These are phyloP conservation scores for Isurus oxyrinchus DNA, from an alignment of 2,113 vertebrate genomes.

Conservation along the genomic window DNA sequence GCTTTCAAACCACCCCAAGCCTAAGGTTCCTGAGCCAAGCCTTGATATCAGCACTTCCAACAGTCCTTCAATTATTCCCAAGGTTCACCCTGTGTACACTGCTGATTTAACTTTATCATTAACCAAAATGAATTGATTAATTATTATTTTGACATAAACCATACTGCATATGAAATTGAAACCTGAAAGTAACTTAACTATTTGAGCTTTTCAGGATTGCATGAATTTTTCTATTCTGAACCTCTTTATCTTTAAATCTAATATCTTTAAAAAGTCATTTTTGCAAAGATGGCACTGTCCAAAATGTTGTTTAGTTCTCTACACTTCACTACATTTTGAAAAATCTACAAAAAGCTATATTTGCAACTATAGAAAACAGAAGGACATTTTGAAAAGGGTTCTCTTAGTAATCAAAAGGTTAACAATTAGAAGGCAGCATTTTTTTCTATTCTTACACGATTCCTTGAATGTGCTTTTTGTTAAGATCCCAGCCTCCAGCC, in stretches of 20 bases:
- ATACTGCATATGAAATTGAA: neutral
- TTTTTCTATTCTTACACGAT: neutral
- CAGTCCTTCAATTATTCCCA: neutral
- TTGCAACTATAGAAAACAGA: neutral
- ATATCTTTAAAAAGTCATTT: neutral
- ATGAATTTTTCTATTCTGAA: neutral
- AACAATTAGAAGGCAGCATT: neutral
- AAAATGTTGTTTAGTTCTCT: neutral
- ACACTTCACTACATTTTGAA: neutral
- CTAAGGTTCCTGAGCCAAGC: no score
- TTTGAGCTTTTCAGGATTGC: neutral
- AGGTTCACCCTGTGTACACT: neutral
- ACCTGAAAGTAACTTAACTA: neutral
- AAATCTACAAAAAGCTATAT: neutral
- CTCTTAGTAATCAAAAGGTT: neutral
- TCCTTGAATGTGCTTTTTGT: conserved; percentile 22
- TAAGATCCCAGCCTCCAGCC: neutral
- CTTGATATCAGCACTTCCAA: neutral
- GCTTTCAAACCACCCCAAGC: no score
- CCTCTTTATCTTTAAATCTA: neutral
- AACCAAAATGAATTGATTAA: neutral
- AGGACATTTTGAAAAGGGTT: neutral
- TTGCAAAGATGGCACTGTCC: neutral
- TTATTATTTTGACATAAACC: neutral
- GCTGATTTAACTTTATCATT: neutral